Percentiles rank a stretch among this genome's conserved stretches.
These are phyloP conservation scores for Drosophila murphyi DNA, from an alignment of 1,140 invertebrate genomes.

Conservation along the genomic window DNA sequence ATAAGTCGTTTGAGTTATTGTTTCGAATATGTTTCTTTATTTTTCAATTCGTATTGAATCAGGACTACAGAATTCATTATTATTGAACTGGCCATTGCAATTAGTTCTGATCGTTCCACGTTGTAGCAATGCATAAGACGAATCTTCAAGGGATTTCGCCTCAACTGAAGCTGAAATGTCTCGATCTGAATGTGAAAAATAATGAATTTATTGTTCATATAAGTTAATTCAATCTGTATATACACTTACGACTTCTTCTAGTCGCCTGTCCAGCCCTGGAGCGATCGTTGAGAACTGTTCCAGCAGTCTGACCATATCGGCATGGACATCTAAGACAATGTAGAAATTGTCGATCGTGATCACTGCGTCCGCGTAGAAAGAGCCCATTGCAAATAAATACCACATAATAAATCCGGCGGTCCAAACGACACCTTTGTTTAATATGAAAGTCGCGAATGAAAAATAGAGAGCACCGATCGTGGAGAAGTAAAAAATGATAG, in stretches of 20 bases:
- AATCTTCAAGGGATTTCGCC: constrained; percentile 34
- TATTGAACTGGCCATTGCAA: constrained; percentile 42
- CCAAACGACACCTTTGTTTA: background rate
- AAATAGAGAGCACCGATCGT: background rate
- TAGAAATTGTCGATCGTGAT: constrained; percentile 16
- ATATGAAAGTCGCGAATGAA: background rate
- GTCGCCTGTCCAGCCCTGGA: constrained; percentile 25
- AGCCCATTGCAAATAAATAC: background rate
- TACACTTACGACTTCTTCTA: constrained; percentile 5
- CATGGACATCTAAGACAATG: constrained; percentile 14
- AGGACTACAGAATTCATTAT: constrained; percentile 42
- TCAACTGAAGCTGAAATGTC: constrained; percentile 45
- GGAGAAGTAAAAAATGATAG: background rate
- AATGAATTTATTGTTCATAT: background rate
- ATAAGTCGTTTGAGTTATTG: no score
- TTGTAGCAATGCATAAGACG: constrained; percentile 17
- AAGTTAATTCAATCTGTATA: background rate
- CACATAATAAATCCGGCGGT: background rate
- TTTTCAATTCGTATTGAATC: constrained; percentile 53
- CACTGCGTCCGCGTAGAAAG: constrained; percentile 34
- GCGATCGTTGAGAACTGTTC: constrained; percentile 15
- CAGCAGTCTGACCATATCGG: constrained; percentile 22
- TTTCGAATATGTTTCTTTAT: background rate
- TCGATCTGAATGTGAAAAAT: constrained; percentile 29
- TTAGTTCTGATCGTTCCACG: background rate